Percentiles rank a stretch among this genome's conserved stretches.
These are phyloP conservation scores for Graptemys geographica DNA, from an alignment of 2,797 vertebrate genomes.

Conservation along the genomic window DNA sequence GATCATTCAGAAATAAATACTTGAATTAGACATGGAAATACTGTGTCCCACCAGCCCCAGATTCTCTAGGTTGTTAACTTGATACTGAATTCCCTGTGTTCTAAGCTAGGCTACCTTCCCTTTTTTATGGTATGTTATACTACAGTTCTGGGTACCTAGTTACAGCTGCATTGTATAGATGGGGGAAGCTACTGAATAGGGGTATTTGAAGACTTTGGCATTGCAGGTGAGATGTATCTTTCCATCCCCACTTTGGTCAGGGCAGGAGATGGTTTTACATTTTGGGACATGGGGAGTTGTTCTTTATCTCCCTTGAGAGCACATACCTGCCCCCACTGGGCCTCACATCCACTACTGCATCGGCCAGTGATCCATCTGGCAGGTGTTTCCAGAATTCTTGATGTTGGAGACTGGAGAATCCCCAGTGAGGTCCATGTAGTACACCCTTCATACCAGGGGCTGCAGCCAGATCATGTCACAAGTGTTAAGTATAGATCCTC, in stretches of 20 bases:
- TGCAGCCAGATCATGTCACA: not conserved
- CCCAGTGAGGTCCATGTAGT: not conserved
- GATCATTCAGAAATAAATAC: not conserved
- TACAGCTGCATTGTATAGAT: conserved; percentile 21
- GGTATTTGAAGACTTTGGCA: conserved; percentile 9
- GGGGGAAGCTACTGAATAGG: conserved; percentile 34
- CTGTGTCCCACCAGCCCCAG: fast-evolving
- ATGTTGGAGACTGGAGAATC: not conserved
- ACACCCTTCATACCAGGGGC: not conserved
- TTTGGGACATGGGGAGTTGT: not conserved
- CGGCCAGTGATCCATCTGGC: not conserved
- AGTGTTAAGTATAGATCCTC: not conserved
- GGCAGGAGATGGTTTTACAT: not conserved
- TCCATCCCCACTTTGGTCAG: not conserved
- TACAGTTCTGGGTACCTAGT: not conserved
- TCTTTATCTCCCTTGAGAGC: not conserved
- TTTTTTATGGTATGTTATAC: not conserved
- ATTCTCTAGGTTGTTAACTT: not conserved
- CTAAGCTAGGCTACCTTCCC: not conserved
- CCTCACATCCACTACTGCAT: not conserved
- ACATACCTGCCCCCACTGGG: too few relatives aligned
- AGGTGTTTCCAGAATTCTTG: not conserved
- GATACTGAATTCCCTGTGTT: not conserved
- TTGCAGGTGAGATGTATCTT: not conserved
- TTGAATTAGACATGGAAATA: not conserved